A percentile compares a stretch with the other conserved stretches of the same genome.
Conservation (phyloP, 1,140 invertebrate genomes). For the Laodelphax striatellus region DNA sequence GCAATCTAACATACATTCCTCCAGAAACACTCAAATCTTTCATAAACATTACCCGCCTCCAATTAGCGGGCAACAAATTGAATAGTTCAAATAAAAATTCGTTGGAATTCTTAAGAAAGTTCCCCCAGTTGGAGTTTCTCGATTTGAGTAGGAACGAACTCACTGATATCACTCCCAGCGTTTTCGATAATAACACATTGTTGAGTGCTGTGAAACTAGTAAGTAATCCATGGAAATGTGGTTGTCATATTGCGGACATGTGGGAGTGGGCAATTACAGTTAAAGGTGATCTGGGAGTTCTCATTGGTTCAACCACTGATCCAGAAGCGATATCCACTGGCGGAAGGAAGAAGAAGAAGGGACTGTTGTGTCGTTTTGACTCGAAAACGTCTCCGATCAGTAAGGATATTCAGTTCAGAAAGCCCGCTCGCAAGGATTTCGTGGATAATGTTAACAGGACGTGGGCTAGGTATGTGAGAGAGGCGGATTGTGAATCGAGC, state of each 20-base stretch:
- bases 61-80: constrained; percentile 47
- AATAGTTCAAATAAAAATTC: constrained; percentile 31
- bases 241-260: constrained; percentile 54
- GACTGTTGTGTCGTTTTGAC: constrained; percentile 51
- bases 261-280: constrained; percentile 57
- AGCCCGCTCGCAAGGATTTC: constrained; percentile 40
- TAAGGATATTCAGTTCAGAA: constrained; percentile 36
- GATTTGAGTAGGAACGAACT: constrained; percentile 53
- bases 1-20: constrained; percentile 46
- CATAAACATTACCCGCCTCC: constrained; percentile 47
- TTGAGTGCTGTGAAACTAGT: constrained; percentile 46
- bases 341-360: constrained; percentile 47
- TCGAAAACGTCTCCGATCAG: constrained; percentile 39
- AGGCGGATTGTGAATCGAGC: constrained; percentile 46
- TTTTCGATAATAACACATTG: constrained; percentile 41
- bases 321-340: constrained; percentile 40
- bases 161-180: constrained; percentile 39
- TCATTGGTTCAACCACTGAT: constrained; percentile 49
- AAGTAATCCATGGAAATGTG: constrained; percentile 56
- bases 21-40: constrained; percentile 46
- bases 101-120: constrained; percentile 42
- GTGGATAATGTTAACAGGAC: constrained; percentile 46
- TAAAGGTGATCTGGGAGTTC: constrained; percentile 48
- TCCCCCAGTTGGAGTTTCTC: constrained; percentile 45
- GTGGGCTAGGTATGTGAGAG: constrained; percentile 52